Evolutionary conservation across 1,140 invertebrate genomes (phyloP).

Genomic region (Orussus abietinus): DNA sequence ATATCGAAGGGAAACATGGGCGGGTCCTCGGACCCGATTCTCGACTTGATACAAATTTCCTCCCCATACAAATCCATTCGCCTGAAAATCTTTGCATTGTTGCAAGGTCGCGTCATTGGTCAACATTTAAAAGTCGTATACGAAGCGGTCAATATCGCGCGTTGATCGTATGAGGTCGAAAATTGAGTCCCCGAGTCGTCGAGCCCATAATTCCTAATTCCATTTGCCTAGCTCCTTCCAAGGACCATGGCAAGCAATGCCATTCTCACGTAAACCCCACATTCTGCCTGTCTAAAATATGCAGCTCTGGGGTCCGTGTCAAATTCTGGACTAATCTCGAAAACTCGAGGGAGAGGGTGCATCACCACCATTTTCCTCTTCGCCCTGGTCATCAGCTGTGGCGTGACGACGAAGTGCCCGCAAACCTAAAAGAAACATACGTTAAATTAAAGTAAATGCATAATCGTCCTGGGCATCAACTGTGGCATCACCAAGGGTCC

Average conservation of each 20-base stretch:
- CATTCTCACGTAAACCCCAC: constrained; percentile 98
- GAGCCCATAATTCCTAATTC: too few relatives aligned
- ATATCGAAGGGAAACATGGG: too few relatives aligned
- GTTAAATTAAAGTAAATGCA: constrained; percentile 14
- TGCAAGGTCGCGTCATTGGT: too few relatives aligned
- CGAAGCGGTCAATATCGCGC: not conserved
- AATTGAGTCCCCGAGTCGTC: too few relatives aligned
- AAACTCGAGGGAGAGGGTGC: constrained; percentile 93
- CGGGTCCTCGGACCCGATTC: too few relatives aligned
- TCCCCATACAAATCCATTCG: too few relatives aligned
- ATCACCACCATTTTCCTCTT: constrained; percentile 94
- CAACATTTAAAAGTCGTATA: too few relatives aligned
- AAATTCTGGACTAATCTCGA: constrained; percentile 92
- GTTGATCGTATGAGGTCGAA: too few relatives aligned
- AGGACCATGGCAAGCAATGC: constrained; percentile 90
- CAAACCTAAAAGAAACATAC: constrained; percentile 61
- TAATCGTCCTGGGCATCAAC: too few relatives aligned
- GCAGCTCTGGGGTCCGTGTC: constrained; percentile 95
- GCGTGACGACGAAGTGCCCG: constrained; percentile 86
- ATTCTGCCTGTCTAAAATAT: constrained; percentile 97
- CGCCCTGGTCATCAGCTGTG: constrained; percentile 91
- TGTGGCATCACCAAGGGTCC: too few relatives aligned
- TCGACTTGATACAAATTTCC: too few relatives aligned
- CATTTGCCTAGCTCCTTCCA: constrained; percentile 54
- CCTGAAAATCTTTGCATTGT: too few relatives aligned